Evolutionary conservation across 2,888 invertebrate genomes (phyloP).

Genomic region (Phengaris arion): DNA sequence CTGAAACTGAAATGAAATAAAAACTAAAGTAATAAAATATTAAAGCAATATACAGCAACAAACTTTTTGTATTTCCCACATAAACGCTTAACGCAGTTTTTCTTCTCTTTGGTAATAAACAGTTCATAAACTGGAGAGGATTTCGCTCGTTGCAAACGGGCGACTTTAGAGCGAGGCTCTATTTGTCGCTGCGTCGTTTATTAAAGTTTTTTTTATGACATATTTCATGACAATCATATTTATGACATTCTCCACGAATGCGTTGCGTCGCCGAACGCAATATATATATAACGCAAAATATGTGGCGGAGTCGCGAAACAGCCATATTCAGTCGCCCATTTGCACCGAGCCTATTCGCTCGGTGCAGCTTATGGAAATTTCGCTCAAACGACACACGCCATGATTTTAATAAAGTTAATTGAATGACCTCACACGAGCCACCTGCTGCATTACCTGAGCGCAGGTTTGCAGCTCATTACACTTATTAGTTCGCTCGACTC

Average conservation of each 20-base stretch:
- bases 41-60: not conserved
- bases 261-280: too few relatives aligned
- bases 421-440: slow-evolving; percentile 1
- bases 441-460: not conserved
- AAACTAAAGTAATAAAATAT: not conserved
- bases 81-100: slow-evolving; percentile 13
- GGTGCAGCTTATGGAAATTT: not conserved
- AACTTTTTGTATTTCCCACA: slow-evolving; percentile 6
- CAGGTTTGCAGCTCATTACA: not conserved
- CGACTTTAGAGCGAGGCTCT: not conserved
- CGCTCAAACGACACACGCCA: not conserved
- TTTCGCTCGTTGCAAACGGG: not conserved
- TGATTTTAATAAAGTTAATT: slow-evolving; percentile 12
- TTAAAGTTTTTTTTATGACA: too few relatives aligned
- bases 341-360: not conserved
- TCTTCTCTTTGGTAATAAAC: slow-evolving; percentile 13
- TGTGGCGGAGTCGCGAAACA: not conserved
- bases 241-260: too few relatives aligned
- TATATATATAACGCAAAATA: too few relatives aligned
- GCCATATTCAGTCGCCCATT: not conserved
- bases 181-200: too few relatives aligned
- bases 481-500: not conserved
- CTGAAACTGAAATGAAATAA: not conserved
- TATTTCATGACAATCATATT: too few relatives aligned
- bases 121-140: slow-evolving; percentile 10